Percentiles rank a stretch among this genome's conserved stretches.
These are phyloP conservation scores for Pseudorhiza aurosa DNA, from an alignment of 30 jellyfish, hydroid and myxozoan genomes.

Conservation along the genomic window DNA sequence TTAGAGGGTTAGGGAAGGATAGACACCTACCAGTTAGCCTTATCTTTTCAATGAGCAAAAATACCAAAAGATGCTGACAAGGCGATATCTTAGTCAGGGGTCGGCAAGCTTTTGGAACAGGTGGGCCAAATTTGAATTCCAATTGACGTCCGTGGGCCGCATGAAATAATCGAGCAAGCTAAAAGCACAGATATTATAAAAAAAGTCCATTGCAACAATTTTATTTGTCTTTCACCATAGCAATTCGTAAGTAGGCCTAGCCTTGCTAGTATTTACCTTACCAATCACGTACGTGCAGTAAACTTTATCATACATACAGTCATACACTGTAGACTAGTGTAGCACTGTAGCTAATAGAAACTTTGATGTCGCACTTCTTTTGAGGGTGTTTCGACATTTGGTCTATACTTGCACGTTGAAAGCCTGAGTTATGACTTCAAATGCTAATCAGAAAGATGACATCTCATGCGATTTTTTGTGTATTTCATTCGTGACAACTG, in stretches of 20 bases:
- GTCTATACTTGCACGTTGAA: background rate
- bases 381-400: no score
- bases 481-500: no score
- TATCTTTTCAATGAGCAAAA: no score
- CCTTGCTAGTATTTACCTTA: background rate
- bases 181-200: no score
- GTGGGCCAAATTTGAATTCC: background rate
- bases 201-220: no score
- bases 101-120: constrained; percentile 1
- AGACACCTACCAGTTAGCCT: no score
- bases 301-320: background rate
- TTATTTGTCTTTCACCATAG: no score
- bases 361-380: background rate
- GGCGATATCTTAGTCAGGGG: no score
- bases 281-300: background rate
- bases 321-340: background rate
- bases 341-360: no score
- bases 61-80: no score
- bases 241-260: no score
- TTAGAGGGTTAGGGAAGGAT: no score
- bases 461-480: background rate
- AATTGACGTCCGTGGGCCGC: constrained; percentile 6
- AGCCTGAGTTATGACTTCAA: background rate
- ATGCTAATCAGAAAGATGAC: background rate
- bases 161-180: background rate